Percentiles rank a stretch among this genome's conserved stretches.
Evolutionary conservation across 2,888 invertebrate genomes (phyloP).

Genomic region (Heterodera filipjevi): DNA sequence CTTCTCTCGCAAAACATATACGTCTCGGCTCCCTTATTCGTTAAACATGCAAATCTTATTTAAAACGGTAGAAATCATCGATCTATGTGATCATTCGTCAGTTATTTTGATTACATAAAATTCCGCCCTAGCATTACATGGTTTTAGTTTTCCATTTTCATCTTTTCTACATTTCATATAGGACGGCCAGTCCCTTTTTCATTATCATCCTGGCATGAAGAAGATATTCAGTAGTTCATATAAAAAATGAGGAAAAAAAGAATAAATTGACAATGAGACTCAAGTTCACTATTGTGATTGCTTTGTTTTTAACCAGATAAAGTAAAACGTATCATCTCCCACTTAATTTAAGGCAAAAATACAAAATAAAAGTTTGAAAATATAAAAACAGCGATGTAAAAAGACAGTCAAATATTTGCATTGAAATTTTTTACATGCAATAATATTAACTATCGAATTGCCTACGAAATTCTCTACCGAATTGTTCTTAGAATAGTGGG

Average conservation of each 20-base stretch:
- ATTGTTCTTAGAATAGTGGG: too few species aligned
- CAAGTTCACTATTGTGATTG: neutral
- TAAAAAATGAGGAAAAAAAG: neutral
- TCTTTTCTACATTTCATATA: neutral
- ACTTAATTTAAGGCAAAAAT: too few species aligned
- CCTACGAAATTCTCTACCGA: too few species aligned
- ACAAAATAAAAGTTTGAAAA: too few species aligned
- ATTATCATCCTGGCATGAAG: neutral
- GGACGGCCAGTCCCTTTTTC: slow-evolving; percentile 4
- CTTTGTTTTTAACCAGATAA: neutral
- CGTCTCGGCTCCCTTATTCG: neutral
- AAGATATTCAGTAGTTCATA: neutral
- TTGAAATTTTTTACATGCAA: too few species aligned
- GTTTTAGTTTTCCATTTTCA: neutral
- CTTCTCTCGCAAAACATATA: too few species aligned
- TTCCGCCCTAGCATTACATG: neutral
- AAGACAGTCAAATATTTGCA: too few species aligned
- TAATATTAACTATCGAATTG: too few species aligned
- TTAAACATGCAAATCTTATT: neutral
- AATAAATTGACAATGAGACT: neutral
- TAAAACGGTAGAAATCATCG: neutral
- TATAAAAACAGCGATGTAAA: too few species aligned
- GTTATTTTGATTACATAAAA: neutral
- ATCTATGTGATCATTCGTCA: neutral
- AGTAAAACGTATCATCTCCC: neutral